Evolutionary conservation across 2,113 vertebrate genomes (phyloP), one percentile per base, ranked within the genome.

Genomic region (Pelvicachromis taeniatus): DNA sequence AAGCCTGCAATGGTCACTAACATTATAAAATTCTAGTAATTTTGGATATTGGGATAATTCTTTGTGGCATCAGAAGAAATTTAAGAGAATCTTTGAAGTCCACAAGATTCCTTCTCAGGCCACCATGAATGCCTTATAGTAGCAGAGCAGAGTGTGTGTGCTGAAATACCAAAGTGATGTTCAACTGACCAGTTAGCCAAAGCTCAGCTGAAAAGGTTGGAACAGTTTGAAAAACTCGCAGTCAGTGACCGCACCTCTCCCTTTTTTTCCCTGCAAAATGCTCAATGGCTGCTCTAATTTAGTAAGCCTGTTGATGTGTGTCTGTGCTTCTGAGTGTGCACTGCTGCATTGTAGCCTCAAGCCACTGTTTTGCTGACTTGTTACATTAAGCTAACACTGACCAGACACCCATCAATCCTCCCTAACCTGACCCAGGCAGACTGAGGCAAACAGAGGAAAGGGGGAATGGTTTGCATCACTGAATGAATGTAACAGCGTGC

Each of bases 311-410:
- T 9, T 9, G 8, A 4, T 78, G 80, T 78, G 26, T 78, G n/a
- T 80, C 3, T 63, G 55, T 53, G 75, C 6, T 4, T 55, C 6
- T 23, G 38, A 65, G 50, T 26, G 88, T 75, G 54, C 4, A 9
- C 4, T 1, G 38, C 35, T 65, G 77, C 48, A 50, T 48, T 3
- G 16, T 52, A 13, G 87, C 93, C 93, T 89, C 14, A 12, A 42
- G 93, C 85, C 87, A 13, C 26, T 29, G 45, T 56, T 42, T 13
- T 79, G 26, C 83, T 90, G 93, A 87, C 85, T 78, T 63, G 54
- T 65, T 89, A 70, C 78, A 89, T 91, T 88, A 90, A 31, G 78
- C 17, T 45, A 77, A 91, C 78, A 5, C 29, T 81, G 26, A n/a
- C 80, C 93, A 94, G 93, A 88, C 35, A 19, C 19, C 12, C 50